Evolutionary conservation across 2,113 vertebrate species (phyloP), one percentile per base, ranked within the genome.

Genomic region (Bufo gargarizans): DNA sequence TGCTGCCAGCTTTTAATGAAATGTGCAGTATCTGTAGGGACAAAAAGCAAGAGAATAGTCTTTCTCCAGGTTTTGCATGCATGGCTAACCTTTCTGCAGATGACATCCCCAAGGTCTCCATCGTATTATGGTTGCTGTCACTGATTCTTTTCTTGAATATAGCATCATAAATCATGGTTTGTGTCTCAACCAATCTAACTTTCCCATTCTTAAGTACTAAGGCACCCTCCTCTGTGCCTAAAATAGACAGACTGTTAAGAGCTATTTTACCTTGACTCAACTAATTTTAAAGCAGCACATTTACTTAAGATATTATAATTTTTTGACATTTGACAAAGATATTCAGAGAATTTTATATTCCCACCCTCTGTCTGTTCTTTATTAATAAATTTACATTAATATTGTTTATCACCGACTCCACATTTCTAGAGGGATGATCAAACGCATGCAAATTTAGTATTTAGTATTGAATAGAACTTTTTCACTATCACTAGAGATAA

Each of bases 41-140:
- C 86, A 88, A 63, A 88, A 82, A 83, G 72, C 53, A 19, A 77
- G 45, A 88, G 58, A 63, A 58, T 74, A 14, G 77, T 33, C 47
- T 88, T 88, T 88, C 59, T 78, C 20, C 72, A 56, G 80, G 74
- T 88, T 88, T 84, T 88, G 74, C 87, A 88, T 88, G 82, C 87
- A 84, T 69, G 82, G 59, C 81, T 84, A 84, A 88, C 72, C 87
- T 84, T 78, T 78, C 22, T 84, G 71, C 81, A 78, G 49, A 69
- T 56, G 47, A 84, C 16, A 22, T 84, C 87, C 74, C 81, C 22
- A 50, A 77, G 72, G 49, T 78, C 47, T 50, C 56, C n/a, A 58
- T 82, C 81, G 58, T 88, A 88, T 84, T 88, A 84, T 22, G 81
- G 71, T 69, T 78, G 81, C 87, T 88, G 87, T 88, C 72, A 88